Evolutionary conservation across 1,140 invertebrate species (phyloP), one percentile per base, ranked within the genome.

Genomic region (Nasonia vitripennis): DNA sequence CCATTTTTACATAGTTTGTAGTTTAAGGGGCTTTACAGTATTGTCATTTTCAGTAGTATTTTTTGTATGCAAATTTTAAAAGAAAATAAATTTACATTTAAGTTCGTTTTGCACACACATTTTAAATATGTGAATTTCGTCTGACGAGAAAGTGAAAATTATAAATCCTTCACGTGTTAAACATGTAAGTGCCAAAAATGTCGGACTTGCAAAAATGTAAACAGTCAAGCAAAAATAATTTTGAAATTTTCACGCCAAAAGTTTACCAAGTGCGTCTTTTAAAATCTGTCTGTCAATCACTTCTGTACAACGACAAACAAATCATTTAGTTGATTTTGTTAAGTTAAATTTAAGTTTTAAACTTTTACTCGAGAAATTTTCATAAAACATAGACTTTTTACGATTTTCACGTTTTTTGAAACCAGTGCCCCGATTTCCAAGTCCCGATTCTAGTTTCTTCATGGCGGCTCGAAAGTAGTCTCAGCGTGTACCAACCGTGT

Each of bases 401-500:
- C 34, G 79, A 81, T 78, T 85, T 86, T 62, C 84, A 20, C 23
- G 62, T 31, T 62, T 81, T 77, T 55, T 37, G n/a, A 34, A 10
- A 78, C 62, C 23, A 14, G 37, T 75, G 7, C 71, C 31, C 34
- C 48, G 23, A 37, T 27, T 82, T 73, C 81, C 67, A 31, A 73
- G 45, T 85, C 48, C 62, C 5, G 31, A 71, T 75, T 70, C 45
- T 71, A 34, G 67, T 86, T 31, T 73, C 48, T 81, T 81, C 62
- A 75, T 67, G 67, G 37, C 45, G 51, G 73, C 67, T 87, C 79
- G 82, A 73, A 41, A 85, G 86, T 84, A 85, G 37, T 86, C 77
- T 82, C 84, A 84, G 84, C 83, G 81, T 85, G 75, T 88, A 85
- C 81, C 87, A 78, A 86, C 87, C 85, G 51, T 87, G 87, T 89